Base-by-base conservation (phyloP, 2,113 vertebrate genomes). In the Alosa alosa region DNA sequence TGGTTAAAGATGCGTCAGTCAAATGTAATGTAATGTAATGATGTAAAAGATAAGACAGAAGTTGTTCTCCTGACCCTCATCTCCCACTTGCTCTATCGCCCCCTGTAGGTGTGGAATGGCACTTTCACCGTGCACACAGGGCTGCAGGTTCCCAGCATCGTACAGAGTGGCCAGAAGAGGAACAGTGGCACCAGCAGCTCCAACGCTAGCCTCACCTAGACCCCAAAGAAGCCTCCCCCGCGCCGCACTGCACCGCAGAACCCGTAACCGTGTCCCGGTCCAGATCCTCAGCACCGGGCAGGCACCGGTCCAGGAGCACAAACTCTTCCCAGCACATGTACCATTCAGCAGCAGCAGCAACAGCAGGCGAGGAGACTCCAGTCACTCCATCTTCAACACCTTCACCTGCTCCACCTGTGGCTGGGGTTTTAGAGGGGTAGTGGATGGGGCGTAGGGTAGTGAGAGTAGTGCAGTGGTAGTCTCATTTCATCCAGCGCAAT, bases 181-280 rank as follows among this genome's bases (percentile, higher is more conserved):
- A 97, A 96, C 93, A 99, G 98, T 49, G 94, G 95, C 0, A 97
- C 97, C 82, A 99, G 98, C 95, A 99, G 98, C 92, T 99, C 98
- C 88, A 98, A 96, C 13, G 93, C 97, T 93, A 99, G 98, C 94
- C 94, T 98, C 89, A 95, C 95, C 88, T 99, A 97, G 93, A 89
- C 83, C n/a, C 57, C 41, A 36, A 36, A 8, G 25, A 22, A 36
- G 4, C 64, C 22, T 3, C 82, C 75, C 46, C 47, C 47, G 82
- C 82, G 4, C 75, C 6, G 20, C 31, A 10, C 49, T 50, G 84
- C 31, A 87, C 60, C 60, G 8, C 64, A 72, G n/a, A 9, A 72
- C n/a, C 64, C 64, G 55, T 81, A 86, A 57, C 84, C 78, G 87
- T 84, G 75, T 86, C 85, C 81, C 84, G 52, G 31, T 31, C 31